Evolutionary conservation across 2,113 vertebrate genomes (phyloP), one percentile per base, ranked within the genome.

Genomic region (Scomber scombrus): DNA sequence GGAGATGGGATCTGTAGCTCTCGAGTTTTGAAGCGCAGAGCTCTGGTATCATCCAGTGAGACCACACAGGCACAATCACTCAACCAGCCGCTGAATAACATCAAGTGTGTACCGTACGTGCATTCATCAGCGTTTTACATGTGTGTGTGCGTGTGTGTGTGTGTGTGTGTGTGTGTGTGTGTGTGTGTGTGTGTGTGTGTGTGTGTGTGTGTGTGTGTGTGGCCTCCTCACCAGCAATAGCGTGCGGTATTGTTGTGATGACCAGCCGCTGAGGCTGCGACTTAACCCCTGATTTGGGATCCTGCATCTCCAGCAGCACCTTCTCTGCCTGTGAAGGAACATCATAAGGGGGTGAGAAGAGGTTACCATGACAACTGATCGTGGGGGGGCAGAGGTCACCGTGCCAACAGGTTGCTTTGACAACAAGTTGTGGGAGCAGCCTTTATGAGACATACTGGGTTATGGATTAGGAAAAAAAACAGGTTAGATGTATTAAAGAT

Each of bases 261-360:
- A 94, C 94, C 86, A 98, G 94, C n/a, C 94, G 95, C 93, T 99
- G 98, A 0, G 89, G 95, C 87, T 98, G 97, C 0, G 91, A 97
- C 85, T 95, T 97, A 43, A 99, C 91, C 40, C 98, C 98, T 0
- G 89, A 93, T 18, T 96, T 95, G 1, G 96, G 95, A 75, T 95
- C 96, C 94, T 99, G 98, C 98, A 99, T 99, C 93, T 99, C 97
- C 92, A 98, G 93, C 85, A 99, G 85, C 0, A 98, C 92, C 0
- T 91, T 84, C 81, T 99, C 98, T 0, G 97, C 94, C 98, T 99
- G 94, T 54, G 90, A 21, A 66, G 11, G 11, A 31, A 16, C 13
- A 62, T 21, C 5, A 34, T 3, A 13, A 14, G 13, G 21, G 10
- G 31, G 50, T 11, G 73, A 70, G 69, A 43, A 10, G 49, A 43